Base-by-base conservation (phyloP, 1,140 invertebrate species). In the Listronotus oregonensis region DNA sequence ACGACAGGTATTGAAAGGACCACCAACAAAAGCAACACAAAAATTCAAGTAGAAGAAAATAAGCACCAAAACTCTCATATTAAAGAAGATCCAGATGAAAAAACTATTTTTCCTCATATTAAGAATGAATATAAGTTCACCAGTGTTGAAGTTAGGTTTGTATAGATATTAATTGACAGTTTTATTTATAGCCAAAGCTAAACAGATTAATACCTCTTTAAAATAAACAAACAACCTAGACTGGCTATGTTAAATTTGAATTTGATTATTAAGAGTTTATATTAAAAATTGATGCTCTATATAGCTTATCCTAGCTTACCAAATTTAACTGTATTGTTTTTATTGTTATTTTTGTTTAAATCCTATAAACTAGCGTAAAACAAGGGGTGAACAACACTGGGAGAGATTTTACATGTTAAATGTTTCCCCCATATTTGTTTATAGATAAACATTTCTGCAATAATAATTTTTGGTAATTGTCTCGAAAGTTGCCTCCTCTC, bases 1-100 rank as follows among this genome's bases (percentile, higher is more conserved):
- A 68, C 68, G 58, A 67, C 64, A 64, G 64, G 58, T 66, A 55
- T 67, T 46, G 72, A 73, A 67, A 75, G 66, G 56, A 63, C 62
- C 65, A 62, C 70, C 63, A 70, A 75, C 65, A 73, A 75, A 69
- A 71, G 69, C 67, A 71, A 64, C 67, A 65, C 43, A 40, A 66
- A 68, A 49, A 68, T 63, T 55, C 50, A 62, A 14, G 62, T 56
- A 21, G 64, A 50, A 34, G 64, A 70, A 17, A 57, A 58, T 12
- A 67, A 70, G 46, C 56, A 56, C 47, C 59, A 71, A 44, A 65
- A 63, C 31, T 51, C 52, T 37, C 55, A 31, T 39, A 64, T 66
- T 37, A 66, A 69, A 44, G 57, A 70, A 31, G 70, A 73, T 51
- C 56, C 52, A n/a, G 62, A 71, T 60, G 34, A 46, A 5, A 66